These are phyloP conservation scores for Microcebus murinus DNA, from an alignment of 2,113 vertebrate genomes.

Conservation along the genomic window DNA sequence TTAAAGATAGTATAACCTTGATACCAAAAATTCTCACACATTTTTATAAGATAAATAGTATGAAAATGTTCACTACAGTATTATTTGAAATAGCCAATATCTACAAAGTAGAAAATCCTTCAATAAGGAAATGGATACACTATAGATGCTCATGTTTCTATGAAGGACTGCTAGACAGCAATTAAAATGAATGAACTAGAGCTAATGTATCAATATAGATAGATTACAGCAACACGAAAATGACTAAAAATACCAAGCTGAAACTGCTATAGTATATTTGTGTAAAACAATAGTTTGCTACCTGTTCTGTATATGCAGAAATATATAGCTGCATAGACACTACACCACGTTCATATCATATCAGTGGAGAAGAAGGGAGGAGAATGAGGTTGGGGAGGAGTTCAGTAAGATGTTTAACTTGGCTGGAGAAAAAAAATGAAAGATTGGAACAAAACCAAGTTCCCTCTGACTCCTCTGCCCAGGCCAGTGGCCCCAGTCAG, in stretches of 20 bases:
- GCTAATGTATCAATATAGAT: background rate
- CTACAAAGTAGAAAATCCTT: background rate
- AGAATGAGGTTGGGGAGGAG: background rate
- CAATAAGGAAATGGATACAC: background rate
- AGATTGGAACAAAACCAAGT: background rate
- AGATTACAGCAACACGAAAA: background rate
- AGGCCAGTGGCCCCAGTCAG: background rate
- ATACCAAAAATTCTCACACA: background rate
- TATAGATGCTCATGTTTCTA: background rate
- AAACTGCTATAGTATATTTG: background rate
- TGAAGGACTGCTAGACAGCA: background rate
- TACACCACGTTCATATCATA: background rate
- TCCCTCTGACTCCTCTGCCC: background rate
- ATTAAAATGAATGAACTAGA: background rate
- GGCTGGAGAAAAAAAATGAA: background rate
- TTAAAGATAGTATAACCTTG: background rate
- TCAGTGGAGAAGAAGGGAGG: background rate
- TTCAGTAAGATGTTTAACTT: background rate
- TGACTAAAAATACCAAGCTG: background rate
- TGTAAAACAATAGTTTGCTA: background rate
- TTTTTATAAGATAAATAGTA: background rate
- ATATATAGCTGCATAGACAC: background rate
- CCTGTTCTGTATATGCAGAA: background rate
- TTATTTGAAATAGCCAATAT: background rate
- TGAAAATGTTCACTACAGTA: background rate